Base-by-base conservation (phyloP, 1,140 invertebrate genomes). In the Copidosoma floridanum region DNA sequence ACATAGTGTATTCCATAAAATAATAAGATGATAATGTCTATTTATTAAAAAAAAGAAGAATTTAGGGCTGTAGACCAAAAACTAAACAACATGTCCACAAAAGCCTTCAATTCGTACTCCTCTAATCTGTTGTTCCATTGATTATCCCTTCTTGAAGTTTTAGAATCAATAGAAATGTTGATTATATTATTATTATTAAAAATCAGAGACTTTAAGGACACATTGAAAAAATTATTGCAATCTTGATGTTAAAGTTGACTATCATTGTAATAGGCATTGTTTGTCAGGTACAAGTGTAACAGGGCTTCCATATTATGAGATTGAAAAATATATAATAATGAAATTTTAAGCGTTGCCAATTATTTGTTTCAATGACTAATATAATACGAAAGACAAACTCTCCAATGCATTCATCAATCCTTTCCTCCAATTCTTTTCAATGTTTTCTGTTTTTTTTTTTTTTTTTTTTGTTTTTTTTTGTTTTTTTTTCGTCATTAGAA, bases 251-350 rank as follows among this genome's bases (percentile, higher is more conserved):
- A 52, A 26, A 52, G 48, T 62, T 57, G 27, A 27, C 44, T 56
- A 52, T 56, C 21, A 61, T 61, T 61, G 53, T 62, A 62, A 62
- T 62, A 62, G 60, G 38, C 60, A 20, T 57, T 57, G 23, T 51
- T 52, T 57, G 52, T 56, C 23, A 44, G 16, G 26, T 23, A 48
- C 54, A 62, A 62, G 14, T 62, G 40, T 57, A 62, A 44, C 23
- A 21, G 54, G 53, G 54, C 54, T 62, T 62, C 60, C 60, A 57
- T 62, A 62, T 57, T 38, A 46, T 46, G 32, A 57, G 44, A 52
- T 56, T 52, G 50, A 52, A 44, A 57, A 52, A 54, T 12, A 52
- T 52, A 57, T 56, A 41, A 56, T 56, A 50, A 50, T 32, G 51
- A 56, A 61, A 61, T 61, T 56, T 55, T 61, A 56, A n/a, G n/a